These are phyloP conservation scores for Eptesicus fuscus DNA, from an alignment of 2,113 vertebrate genomes.

Conservation along the genomic window DNA sequence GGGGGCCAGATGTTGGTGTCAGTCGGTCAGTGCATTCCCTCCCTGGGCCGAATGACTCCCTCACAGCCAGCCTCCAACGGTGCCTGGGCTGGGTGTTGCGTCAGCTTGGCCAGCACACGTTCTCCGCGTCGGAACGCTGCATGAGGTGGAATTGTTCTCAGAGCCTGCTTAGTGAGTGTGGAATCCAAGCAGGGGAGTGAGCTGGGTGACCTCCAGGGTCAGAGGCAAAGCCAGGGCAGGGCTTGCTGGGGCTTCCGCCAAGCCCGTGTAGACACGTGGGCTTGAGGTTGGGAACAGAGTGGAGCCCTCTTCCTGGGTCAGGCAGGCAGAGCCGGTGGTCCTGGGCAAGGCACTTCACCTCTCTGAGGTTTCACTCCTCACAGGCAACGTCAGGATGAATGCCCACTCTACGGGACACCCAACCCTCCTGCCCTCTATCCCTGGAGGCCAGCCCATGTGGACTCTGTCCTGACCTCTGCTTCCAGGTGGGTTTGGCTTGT, in stretches of 20 bases:
- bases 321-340: background rate
- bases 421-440: background rate
- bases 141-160: background rate
- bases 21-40: background rate
- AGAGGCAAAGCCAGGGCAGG: background rate
- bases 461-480: background rate
- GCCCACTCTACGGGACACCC: background rate
- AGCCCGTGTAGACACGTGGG: fast-evolving
- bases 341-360: background rate
- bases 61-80: background rate
- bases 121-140: background rate
- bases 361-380: background rate
- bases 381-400: too few species aligned
- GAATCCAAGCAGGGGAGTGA: background rate
- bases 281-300: background rate
- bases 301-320: too few species aligned
- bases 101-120: background rate
- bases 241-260: background rate
- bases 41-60: background rate
- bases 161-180: background rate
- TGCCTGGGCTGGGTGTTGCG: background rate
- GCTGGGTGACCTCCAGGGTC: background rate
- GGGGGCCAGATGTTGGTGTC: background rate
- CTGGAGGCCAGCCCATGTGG: background rate
- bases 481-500: background rate